These are phyloP conservation scores for Phragmatobia fuliginosa DNA, from an alignment of 2,888 invertebrate genomes.

Conservation along the genomic window DNA sequence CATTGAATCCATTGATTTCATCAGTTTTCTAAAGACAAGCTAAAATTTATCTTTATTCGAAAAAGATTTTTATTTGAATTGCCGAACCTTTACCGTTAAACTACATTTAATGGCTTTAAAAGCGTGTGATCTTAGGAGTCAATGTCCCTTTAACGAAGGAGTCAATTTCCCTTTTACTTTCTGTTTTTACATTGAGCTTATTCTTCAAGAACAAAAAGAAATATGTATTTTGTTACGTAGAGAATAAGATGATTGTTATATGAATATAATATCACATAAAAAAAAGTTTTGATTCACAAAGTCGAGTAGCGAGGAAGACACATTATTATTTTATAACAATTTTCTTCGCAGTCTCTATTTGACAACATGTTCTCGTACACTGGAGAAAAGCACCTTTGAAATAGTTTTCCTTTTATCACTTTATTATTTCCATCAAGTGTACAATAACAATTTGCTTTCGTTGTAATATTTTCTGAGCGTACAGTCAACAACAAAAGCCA, in stretches of 20 bases:
- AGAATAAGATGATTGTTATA: conserved; percentile 32
- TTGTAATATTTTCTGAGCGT: neutral
- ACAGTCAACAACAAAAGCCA: neutral
- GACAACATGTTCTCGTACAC: conserved; percentile 59
- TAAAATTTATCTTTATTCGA: neutral
- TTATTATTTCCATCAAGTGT: neutral
- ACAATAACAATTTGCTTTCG: neutral
- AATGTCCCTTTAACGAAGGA: too few relatives aligned
- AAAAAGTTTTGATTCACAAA: conserved; percentile 53
- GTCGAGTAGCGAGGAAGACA: conserved; percentile 41
- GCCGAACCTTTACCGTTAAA: too few relatives aligned
- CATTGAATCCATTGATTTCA: neutral
- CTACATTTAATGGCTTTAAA: too few relatives aligned
- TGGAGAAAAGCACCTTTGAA: conserved; percentile 1
- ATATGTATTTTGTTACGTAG: conserved; percentile 48
- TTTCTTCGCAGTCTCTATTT: conserved; percentile 61
- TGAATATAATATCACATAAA: conserved; percentile 50
- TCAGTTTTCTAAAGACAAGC: neutral
- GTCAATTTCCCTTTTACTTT: too few relatives aligned
- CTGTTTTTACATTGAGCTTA: neutral
- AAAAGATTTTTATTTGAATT: too few relatives aligned
- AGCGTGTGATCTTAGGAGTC: too few relatives aligned
- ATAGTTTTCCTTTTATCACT: neutral
- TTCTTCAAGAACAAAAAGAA: conserved; percentile 19
- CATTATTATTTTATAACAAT: conserved; percentile 65